Percentiles rank a stretch among this genome's conserved stretches.
phyloP scores from a whole-genome alignment of 2,888 invertebrate genomes.

The Xylophagus ater region DNA sequence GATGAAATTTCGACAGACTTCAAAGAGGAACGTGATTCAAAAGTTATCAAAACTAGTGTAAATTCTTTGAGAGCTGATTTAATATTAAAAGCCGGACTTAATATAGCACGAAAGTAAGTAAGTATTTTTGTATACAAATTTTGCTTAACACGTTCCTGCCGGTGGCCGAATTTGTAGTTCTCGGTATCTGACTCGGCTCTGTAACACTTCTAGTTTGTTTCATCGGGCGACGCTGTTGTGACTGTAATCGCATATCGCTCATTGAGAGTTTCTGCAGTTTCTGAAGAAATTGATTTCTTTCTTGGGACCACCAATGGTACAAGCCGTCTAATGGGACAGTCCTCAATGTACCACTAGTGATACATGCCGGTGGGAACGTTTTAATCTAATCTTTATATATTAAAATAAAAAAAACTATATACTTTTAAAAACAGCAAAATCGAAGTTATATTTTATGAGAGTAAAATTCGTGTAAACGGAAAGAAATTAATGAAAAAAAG shows the following conservation, averaged over 20 bases:
- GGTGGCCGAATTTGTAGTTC: no score
- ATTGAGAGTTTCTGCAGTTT: no score
- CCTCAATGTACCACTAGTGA: no score
- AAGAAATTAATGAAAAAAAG: constrained; percentile 67
- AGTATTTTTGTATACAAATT: neutral
- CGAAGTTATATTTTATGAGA: constrained; percentile 68
- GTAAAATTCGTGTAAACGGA: constrained; percentile 69
- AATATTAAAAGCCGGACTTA: constrained; percentile 56
- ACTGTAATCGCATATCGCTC: no score
- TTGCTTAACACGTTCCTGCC: neutral
- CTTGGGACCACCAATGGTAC: no score
- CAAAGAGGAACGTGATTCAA: constrained; percentile 50
- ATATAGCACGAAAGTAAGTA: constrained; percentile 59
- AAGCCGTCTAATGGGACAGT: no score
- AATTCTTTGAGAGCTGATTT: constrained; percentile 59
- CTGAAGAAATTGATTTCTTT: no score
- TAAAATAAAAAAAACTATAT: constrained; percentile 4
- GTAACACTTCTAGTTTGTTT: no score
- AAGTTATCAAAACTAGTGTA: constrained; percentile 50
- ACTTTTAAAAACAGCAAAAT: constrained; percentile 55
- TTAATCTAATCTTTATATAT: neutral
- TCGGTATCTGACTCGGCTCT: no score
- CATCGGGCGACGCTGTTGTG: no score
- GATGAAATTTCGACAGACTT: constrained; percentile 40
- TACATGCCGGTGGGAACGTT: no score